Evolutionary conservation across 2,888 invertebrate genomes (phyloP).

Genomic region (Meghimatium bilineatum): DNA sequence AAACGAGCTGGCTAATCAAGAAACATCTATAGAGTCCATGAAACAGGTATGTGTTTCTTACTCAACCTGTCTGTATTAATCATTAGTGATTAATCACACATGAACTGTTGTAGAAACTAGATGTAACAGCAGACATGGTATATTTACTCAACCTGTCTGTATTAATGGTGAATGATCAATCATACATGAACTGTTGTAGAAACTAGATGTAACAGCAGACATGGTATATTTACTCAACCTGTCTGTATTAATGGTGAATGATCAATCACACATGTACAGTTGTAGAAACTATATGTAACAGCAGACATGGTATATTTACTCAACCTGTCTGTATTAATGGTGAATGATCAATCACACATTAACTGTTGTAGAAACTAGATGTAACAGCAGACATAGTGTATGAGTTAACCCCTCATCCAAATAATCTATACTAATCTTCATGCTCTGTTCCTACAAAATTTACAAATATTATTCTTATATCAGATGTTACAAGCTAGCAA

Average conservation of each 20-base stretch:
- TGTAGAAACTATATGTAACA: too few species aligned
- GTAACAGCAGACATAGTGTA: background rate
- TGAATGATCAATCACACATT: background rate
- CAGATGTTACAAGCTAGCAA: conserved; percentile 23
- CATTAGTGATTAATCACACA: background rate
- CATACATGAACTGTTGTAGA: too few species aligned
- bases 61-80: background rate
- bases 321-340: background rate
- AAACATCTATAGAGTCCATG: conserved; percentile 45
- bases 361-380: too few species aligned
- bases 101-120: too few species aligned
- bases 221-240: background rate
- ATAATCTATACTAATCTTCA: background rate
- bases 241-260: background rate
- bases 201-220: background rate
- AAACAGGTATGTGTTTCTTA: conserved; percentile 28
- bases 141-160: background rate
- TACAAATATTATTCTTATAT: background rate
- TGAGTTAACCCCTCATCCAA: too few species aligned
- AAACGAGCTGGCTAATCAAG: conserved; percentile 39
- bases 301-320: background rate
- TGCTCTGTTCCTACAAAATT: background rate
- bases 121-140: background rate
- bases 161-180: background rate
- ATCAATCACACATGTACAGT: background rate